Conservation (phyloP, 2,113 vertebrate genomes). For the Electrona antarctica region DNA sequence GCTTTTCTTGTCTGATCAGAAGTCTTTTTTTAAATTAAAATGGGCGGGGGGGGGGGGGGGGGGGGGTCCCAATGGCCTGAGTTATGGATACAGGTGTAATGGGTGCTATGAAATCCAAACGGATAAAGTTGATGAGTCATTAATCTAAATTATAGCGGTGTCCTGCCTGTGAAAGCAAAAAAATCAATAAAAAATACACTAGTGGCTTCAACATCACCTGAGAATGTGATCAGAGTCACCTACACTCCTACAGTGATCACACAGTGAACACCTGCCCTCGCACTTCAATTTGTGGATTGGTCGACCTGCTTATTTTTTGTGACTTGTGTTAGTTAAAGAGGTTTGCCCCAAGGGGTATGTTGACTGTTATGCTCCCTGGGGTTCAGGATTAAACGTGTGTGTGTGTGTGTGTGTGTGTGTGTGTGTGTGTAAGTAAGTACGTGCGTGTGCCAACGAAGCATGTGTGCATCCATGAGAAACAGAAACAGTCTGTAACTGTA, state of each 20-base stretch:
- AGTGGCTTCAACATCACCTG: not conserved
- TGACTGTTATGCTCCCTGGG: conserved; percentile 50
- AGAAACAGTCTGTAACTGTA: conserved; percentile 16
- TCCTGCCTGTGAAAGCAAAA: no score
- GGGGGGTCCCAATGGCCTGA: conserved; percentile 41
- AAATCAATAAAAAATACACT: no score
- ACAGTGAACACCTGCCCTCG: conserved; percentile 44
- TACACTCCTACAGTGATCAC: conserved; percentile 16
- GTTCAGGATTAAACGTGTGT: conserved; percentile 31
- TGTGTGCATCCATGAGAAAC: not conserved
- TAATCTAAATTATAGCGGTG: no score
- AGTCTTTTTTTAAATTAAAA: conserved; percentile 34
- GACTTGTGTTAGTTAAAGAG: conserved; percentile 26
- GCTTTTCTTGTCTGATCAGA: conserved; percentile 33
- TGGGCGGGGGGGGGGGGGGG: no score
- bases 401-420: conserved; percentile 9
- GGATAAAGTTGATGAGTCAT: not conserved
- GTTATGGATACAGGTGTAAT: conserved; percentile 30
- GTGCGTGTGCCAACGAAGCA: not conserved
- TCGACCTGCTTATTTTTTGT: conserved; percentile 39
- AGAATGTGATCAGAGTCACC: not conserved
- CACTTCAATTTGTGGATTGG: conserved; percentile 32
- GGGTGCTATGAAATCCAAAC: not conserved
- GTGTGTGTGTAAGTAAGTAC: not conserved
- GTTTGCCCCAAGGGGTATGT: conserved; percentile 55